Evolutionary conservation across 2,888 invertebrate species (phyloP).

Genomic region (Tiliacea citrago): DNA sequence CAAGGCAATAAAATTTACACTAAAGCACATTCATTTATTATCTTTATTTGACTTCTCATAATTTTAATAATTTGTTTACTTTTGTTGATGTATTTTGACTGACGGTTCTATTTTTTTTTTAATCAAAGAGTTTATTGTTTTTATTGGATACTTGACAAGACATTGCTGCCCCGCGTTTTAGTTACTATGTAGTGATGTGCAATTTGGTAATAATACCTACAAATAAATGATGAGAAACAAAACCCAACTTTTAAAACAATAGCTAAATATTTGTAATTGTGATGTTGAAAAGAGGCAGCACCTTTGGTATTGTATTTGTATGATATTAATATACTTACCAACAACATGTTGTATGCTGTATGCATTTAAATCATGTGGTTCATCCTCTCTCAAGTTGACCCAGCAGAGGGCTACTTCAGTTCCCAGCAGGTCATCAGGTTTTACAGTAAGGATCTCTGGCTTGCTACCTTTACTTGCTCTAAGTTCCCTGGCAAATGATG

Average conservation of each 20-base stretch:
- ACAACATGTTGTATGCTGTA: slow-evolving; percentile 92
- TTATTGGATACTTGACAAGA: background rate
- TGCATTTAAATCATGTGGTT: slow-evolving; percentile 90
- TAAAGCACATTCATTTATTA: slow-evolving; percentile 6
- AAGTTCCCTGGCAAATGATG: slow-evolving; percentile 91
- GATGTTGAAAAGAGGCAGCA: background rate
- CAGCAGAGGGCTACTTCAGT: slow-evolving; percentile 92
- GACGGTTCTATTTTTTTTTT: background rate
- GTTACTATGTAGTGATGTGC: slow-evolving; percentile 17
- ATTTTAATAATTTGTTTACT: slow-evolving; percentile 34
- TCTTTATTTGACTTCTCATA: slow-evolving; percentile 19
- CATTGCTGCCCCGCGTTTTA: background rate
- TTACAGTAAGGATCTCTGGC: slow-evolving; percentile 92
- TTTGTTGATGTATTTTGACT: slow-evolving; percentile 29
- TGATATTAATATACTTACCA: slow-evolving; percentile 73
- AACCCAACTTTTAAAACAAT: background rate
- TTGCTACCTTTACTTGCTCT: slow-evolving; percentile 91
- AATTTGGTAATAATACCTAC: background rate
- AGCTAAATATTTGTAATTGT: background rate
- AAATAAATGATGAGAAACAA: background rate
- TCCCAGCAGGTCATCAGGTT: slow-evolving; percentile 91
- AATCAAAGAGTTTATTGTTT: background rate
- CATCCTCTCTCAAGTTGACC: slow-evolving; percentile 92
- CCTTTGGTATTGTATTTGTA: background rate
- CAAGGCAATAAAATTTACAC: background rate